phyloP scores from a whole-genome alignment of 92 coral and sea anemone genomes.

The Diadumene lineata region DNA sequence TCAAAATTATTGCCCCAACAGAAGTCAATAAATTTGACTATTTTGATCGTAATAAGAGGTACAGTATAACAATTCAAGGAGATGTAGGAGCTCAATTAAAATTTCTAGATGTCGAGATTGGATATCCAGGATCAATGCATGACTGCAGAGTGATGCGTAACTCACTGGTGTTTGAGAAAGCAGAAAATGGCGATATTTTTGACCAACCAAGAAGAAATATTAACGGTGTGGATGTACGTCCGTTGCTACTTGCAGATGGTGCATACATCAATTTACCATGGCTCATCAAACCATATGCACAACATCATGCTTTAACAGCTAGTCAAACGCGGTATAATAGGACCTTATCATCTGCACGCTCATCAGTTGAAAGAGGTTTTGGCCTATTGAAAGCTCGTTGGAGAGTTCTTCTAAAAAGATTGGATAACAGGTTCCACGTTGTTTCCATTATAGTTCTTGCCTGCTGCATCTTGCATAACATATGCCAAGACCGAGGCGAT shows the following conservation, averaged over 20 bases:
- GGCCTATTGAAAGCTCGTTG: not conserved
- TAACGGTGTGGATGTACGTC: not conserved
- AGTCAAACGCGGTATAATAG: slow-evolving; percentile 12
- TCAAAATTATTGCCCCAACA: slow-evolving; percentile 24
- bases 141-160: too few species aligned
- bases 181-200: not conserved
- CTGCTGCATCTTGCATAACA: not conserved
- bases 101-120: too few species aligned
- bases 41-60: too few species aligned
- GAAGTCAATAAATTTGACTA: too few species aligned
- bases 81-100: too few species aligned
- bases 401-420: not conserved
- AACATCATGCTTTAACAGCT: slow-evolving; percentile 16
- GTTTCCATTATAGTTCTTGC: not conserved
- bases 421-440: not conserved
- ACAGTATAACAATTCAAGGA: too few species aligned
- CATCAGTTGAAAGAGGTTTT: slow-evolving; percentile 53
- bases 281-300: slow-evolving; percentile 51
- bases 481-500: not conserved
- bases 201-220: not conserved
- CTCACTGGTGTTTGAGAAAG: not conserved
- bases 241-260: slow-evolving; percentile 32
- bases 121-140: too few species aligned
- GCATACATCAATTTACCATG: slow-evolving; percentile 42
- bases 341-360: slow-evolving; percentile 45